These are phyloP conservation scores for Saturnia pavonia DNA, from an alignment of 2,888 invertebrate species.

Conservation along the genomic window DNA sequence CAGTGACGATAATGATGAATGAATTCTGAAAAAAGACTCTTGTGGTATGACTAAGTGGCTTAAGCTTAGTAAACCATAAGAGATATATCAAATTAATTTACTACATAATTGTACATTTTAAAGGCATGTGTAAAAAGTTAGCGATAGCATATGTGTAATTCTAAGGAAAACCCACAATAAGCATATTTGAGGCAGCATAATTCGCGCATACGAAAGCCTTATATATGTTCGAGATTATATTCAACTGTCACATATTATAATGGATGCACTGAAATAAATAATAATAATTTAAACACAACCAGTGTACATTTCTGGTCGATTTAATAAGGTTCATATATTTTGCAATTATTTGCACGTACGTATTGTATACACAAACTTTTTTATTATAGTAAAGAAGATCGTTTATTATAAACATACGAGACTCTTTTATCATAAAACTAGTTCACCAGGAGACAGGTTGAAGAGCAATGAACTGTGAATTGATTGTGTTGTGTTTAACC, in stretches of 20 bases:
- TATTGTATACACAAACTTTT: background rate
- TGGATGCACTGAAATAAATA: background rate
- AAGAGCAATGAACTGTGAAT: slow-evolving; percentile 46
- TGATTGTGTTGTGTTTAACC: slow-evolving; percentile 40
- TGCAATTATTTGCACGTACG: background rate
- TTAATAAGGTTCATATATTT: background rate
- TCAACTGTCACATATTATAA: background rate
- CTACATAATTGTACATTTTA: too few species aligned
- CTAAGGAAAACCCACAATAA: too few species aligned
- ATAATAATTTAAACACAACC: background rate
- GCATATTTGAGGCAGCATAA: too few species aligned
- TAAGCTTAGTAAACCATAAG: too few species aligned
- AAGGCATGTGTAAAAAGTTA: too few species aligned
- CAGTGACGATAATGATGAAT: too few species aligned
- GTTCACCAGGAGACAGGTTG: slow-evolving; percentile 38
- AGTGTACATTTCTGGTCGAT: background rate
- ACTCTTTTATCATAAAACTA: slow-evolving; percentile 32
- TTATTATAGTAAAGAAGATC: background rate
- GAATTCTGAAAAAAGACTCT: too few species aligned
- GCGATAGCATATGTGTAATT: too few species aligned
- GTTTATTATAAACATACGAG: background rate
- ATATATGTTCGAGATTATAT: background rate
- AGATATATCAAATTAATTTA: too few species aligned
- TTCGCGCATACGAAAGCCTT: too few species aligned
- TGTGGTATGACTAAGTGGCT: too few species aligned